Conservation (phyloP, 2,797 vertebrate species). For the Gymnoscopelus braueri region DNA sequence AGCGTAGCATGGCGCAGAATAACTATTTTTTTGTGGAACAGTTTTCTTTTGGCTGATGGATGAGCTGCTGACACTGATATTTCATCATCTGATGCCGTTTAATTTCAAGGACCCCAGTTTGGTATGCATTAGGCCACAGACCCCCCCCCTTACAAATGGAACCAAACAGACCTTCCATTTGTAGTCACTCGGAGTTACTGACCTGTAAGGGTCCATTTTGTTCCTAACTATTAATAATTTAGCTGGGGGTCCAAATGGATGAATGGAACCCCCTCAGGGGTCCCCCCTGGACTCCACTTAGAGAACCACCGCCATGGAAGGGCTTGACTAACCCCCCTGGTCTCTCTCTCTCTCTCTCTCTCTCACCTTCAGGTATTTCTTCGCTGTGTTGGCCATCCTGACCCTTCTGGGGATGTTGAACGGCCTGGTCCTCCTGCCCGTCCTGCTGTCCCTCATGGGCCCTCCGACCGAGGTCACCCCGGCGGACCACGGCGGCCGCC, state of each 20-base stretch:
- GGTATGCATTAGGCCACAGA: too few relatives aligned
- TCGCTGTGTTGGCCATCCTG: slow-evolving; percentile 92
- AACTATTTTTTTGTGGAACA: not conserved
- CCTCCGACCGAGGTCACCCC: slow-evolving; percentile 90
- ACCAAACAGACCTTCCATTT: too few relatives aligned
- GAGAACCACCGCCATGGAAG: too few relatives aligned
- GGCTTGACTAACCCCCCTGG: not conserved
- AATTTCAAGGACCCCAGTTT: not conserved
- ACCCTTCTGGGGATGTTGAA: slow-evolving; percentile 94
- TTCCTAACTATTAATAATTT: too few relatives aligned
- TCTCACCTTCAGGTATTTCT: slow-evolving; percentile 89
- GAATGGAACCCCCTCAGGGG: too few relatives aligned
- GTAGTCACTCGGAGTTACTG: too few relatives aligned
- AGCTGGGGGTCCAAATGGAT: too few relatives aligned
- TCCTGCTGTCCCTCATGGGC: slow-evolving; percentile 93
- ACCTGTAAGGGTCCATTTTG: too few relatives aligned
- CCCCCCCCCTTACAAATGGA: too few relatives aligned
- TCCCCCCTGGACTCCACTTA: too few relatives aligned
- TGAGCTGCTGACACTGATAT: not conserved
- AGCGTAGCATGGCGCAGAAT: not conserved
- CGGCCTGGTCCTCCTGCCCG: slow-evolving; percentile 92
- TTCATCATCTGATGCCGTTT: not conserved
- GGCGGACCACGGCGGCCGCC: slow-evolving; percentile 69
- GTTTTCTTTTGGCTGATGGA: not conserved
- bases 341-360: not conserved